Evolutionary conservation across 2,797 vertebrate species (phyloP).

Genomic region (Lithobates sylvaticus): DNA sequence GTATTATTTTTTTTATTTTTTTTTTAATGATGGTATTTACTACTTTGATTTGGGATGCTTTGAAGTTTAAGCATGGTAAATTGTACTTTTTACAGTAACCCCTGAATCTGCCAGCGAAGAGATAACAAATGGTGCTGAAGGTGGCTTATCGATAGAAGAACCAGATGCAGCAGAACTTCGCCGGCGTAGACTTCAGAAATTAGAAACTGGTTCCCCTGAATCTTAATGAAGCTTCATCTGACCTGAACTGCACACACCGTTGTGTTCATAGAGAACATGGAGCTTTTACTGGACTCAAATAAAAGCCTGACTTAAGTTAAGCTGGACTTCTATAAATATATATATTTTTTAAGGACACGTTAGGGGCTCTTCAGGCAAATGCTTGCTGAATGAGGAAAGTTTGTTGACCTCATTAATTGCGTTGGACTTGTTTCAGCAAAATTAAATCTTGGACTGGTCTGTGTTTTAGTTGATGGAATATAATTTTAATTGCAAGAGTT

Average conservation of each 20-base stretch:
- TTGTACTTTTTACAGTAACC: slow-evolving; percentile 1
- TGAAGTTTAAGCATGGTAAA: not conserved
- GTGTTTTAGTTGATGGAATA: slow-evolving; percentile 24
- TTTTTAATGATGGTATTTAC: not conserved
- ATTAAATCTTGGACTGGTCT: slow-evolving; percentile 50
- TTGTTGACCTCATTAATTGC: slow-evolving; percentile 46
- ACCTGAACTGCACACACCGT: not conserved
- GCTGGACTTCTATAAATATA: slow-evolving; percentile 57
- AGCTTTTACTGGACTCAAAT: slow-evolving; percentile 47
- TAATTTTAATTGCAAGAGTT: slow-evolving; percentile 25
- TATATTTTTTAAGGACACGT: slow-evolving; percentile 60
- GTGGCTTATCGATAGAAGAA: slow-evolving; percentile 71
- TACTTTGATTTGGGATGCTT: not conserved
- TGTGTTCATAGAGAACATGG: slow-evolving; percentile 46
- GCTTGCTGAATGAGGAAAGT: slow-evolving; percentile 36
- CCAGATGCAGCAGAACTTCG: slow-evolving; percentile 86
- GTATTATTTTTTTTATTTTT: not conserved
- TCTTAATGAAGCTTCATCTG: slow-evolving; percentile 77
- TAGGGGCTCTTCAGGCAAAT: slow-evolving; percentile 35
- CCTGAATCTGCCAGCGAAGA: slow-evolving; percentile 67
- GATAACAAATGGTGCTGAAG: slow-evolving; percentile 63
- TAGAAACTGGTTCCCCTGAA: slow-evolving; percentile 79
- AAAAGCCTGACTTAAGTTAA: slow-evolving; percentile 45
- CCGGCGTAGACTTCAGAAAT: slow-evolving; percentile 88
- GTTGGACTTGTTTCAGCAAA: slow-evolving; percentile 60